A percentile compares a stretch with the other conserved stretches of the same genome.
Evolutionary conservation across 2,797 vertebrate species (phyloP).

Genomic region (Sebastes glaucus): DNA sequence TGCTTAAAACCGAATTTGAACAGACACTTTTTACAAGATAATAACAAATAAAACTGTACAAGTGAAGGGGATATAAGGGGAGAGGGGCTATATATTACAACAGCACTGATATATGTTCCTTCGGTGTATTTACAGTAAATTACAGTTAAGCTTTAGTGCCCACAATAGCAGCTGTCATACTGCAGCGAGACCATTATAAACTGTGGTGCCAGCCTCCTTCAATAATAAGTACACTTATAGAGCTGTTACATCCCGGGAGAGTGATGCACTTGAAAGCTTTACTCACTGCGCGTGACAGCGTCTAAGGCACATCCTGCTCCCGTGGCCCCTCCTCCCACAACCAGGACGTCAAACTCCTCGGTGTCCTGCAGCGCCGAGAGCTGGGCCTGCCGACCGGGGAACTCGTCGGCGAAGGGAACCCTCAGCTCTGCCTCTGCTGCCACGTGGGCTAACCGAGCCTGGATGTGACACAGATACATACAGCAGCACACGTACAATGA

Average conservation of each 20-base stretch:
- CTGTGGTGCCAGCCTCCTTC: not conserved
- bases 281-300: slow-evolving; percentile 91
- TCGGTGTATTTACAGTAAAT: not conserved
- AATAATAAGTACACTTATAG: not conserved
- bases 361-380: slow-evolving; percentile 78
- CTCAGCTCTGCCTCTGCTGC: slow-evolving; percentile 82
- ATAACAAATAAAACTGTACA: no score
- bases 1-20: no score
- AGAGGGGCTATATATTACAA: not conserved
- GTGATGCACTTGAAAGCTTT: not conserved
- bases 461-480: slow-evolving; percentile 1
- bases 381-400: slow-evolving; percentile 88
- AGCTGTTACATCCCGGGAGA: not conserved
- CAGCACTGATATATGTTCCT: not conserved
- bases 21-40: no score
- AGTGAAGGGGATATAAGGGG: no score
- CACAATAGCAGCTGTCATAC: not conserved
- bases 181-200: not conserved
- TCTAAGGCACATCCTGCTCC: slow-evolving; percentile 96
- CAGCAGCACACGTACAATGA: not conserved
- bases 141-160: not conserved
- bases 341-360: slow-evolving; percentile 90
- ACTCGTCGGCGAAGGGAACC: slow-evolving; percentile 70
- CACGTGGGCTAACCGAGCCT: slow-evolving; percentile 85
- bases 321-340: slow-evolving; percentile 96